phyloP scores from a whole-genome alignment of 2,113 vertebrate genomes.

The Chauna torquata region DNA sequence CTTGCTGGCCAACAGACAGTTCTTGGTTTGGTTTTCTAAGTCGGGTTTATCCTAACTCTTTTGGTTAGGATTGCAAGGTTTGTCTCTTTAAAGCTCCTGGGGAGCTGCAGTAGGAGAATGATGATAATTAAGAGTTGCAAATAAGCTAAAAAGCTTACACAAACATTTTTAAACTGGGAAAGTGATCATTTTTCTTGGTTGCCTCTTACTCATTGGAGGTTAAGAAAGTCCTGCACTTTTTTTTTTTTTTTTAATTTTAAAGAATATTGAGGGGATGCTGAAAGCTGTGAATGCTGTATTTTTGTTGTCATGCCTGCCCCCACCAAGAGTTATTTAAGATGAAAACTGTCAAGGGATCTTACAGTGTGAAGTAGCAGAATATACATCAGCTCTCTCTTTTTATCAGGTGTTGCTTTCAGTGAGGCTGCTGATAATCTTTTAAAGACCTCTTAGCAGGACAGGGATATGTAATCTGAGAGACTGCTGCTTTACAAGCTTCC shows the following conservation, averaged over 20 bases:
- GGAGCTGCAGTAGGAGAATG: neutral
- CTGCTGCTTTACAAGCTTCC: neutral
- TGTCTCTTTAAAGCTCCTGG: neutral
- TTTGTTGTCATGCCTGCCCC: neutral
- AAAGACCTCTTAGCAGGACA: neutral
- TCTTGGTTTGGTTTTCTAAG: neutral
- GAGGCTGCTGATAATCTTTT: neutral
- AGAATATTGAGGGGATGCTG: neutral
- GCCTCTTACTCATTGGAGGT: neutral
- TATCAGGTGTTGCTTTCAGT: neutral
- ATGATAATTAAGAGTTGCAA: neutral
- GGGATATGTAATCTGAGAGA: neutral
- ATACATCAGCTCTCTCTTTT: neutral
- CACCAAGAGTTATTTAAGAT: neutral
- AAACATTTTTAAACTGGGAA: neutral
- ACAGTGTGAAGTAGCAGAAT: neutral
- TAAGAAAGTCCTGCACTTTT: neutral
- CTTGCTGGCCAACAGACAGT: fast-evolving
- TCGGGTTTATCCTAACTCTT: neutral
- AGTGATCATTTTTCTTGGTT: neutral
- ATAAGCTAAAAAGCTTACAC: neutral
- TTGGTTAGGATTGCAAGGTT: neutral
- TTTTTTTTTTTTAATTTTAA: neutral
- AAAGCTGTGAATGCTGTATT: neutral
- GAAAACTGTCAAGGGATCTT: neutral